Evolutionary conservation across 30 jellyfish, hydroid and myxozoan genomes (phyloP), one percentile per base, ranked within the genome.

Genomic region (Aurelia sp.): DNA sequence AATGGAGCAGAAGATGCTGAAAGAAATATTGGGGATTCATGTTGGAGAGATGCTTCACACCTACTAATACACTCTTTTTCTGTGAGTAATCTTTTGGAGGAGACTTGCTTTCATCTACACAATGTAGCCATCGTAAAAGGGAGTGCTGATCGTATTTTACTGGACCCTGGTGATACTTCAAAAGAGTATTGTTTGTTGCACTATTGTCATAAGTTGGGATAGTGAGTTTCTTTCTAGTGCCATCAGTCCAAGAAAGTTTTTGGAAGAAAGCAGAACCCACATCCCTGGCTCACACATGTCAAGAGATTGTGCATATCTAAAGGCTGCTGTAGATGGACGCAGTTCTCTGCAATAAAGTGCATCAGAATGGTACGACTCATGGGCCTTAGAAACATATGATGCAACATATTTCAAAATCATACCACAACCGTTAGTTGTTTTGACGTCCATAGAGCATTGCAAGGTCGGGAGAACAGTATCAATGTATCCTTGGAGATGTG

Each of bases 391-490:
- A 31, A 78, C 67, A 41, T 57, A 78, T 3, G 78, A 22, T 5
- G 86, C 38, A 0, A 75, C 86, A 75, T 75, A 75, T 22, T 75
- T 53, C 7, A 75, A 13, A 1, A 75, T 12, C 60, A 75, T 53
- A 15, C 21, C 44, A 1, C n/a, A 3, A 24, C 74, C 86, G 53
- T 55, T 31, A 6, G 63, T 19, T 3, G 74, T 20, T 20, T 75
- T 76, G 1, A 75, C 86, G 22, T 75, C 86, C 86, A 75, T 75
- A 0, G 86, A 75, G 62, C 10, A 72, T 72, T 72, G 1, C 15
- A 72, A 48, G 52, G 50, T 8, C 6, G 75, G 58, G 1, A 75
- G 87, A 9, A 57, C 24, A 8, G 63, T 33, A 53, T 51, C 74
- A 7, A 65, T 35, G 21, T 65, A 61, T 20, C 63, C 70, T 30